Evolutionary conservation across 2,113 vertebrate species (phyloP), one percentile per base, ranked within the genome.

Genomic region (Strix aluco): DNA sequence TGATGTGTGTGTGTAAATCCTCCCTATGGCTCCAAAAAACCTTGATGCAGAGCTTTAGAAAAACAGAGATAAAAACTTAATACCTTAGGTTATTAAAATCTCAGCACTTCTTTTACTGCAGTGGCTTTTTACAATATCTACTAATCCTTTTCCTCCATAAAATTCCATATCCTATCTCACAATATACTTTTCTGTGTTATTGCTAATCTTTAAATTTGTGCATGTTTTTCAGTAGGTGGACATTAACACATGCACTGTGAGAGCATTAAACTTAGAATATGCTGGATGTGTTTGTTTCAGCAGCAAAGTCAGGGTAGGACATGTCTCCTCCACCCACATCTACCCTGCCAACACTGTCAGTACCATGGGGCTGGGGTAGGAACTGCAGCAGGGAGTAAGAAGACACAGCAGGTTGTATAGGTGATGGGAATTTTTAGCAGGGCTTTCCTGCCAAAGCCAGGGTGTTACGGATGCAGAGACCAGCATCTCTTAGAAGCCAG

Each of bases 31-130:
- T 90, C 42, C 12, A 90, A 91, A 94, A 85, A 40, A 18, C 25
- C 65, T 79, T 69, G 94, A 92, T 84, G 57, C 72, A 90, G 72
- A 90, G 92, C 65, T 96, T 96, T 83, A 88, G 83, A 88, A 90
- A 95, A 92, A 91, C 0, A 0, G 29, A 92, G 95, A 96, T 94
- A 95, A 96, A 96, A 96, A 95, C 71, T 78, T 94, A 97, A 95
- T 97, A 94, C 91, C 81, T 86, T 63, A 62, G 63, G 78, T 87
- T 96, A 97, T 96, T 96, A 97, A 97, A 97, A 92, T 95, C 84
- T 95, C 91, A 85, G 91, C 93, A 89, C 73, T 92, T 96, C 86
- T 83, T 87, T 85, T 82, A 88, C 71, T 63, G 71, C 73, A 80
- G 81, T 9, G 13, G 87, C 87, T 92, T 95, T 96, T 86, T 92